Base-by-base conservation (phyloP, 2,888 invertebrate genomes). In the Lacanobia oleracea region DNA sequence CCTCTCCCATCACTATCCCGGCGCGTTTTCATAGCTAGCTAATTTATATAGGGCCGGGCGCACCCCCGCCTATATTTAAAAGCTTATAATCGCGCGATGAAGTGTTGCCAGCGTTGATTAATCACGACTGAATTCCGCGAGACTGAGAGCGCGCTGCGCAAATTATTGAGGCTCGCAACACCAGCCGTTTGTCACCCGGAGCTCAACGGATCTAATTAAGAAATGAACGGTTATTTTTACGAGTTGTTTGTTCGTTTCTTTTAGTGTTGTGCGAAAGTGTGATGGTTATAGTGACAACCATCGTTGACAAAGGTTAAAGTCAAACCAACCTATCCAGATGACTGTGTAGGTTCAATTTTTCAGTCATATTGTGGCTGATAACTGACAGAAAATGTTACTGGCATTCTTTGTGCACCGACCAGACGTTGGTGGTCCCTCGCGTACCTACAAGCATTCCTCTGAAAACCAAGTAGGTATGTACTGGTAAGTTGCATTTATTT, bases 61-160 rank as follows among this genome's bases (percentile, higher is more conserved):
- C 93, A 91, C 90, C 94, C 93, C 93, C 90, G 88, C 88, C 90
- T 90, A 92, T 93, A 92, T 92, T 93, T 94, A 94, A 95, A 94
- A 93, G 94, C 95, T 95, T 95, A 95, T 95, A 95, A 95, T 95
- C 94, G 94, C 91, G 87, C 94, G 93, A 94, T 93, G 94, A 94
- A 95, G 94, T 93, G 93, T 92, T 92, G 92, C 93, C 90, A 87
- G 88, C 89, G 90, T 88, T 94, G 94, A 95, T 95, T 94, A 95
- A 94, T 95, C 91, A 91, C 88, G 89, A 87, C 88, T 84, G 87
- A 88, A 90, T 91, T 89, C 85, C 86, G 86, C 86, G 87, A 89
- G 86, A 89, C 63, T 64, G 50, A 74, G 82, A 80, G 79, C 83
- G 79, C 79, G 82, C 85, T 40, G 45, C 66, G 77, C 71, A 88